Base-by-base conservation (phyloP, 1,140 invertebrate species). In the Hestina assimilis region DNA sequence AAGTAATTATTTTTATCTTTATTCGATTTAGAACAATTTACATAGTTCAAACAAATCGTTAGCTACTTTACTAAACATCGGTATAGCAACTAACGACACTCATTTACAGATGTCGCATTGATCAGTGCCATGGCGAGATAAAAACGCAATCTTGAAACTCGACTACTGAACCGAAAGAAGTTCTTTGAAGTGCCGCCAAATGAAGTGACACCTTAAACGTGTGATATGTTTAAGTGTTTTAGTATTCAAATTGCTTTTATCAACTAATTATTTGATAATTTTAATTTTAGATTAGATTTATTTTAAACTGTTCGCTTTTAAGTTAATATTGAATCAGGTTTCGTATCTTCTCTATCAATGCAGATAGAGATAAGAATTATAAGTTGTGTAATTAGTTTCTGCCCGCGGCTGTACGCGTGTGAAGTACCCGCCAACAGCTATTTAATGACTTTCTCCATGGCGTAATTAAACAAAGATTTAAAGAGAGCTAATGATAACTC, bases 101-200 rank as follows among this genome's bases (percentile, higher is more conserved):
- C 62, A 63, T 66, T 71, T 62, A 57, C 57, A 59, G 62, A 55
- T 65, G 66, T 65, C 72, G 71, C 66, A 61, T 45, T 68, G 65
- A 46, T 56, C 68, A 47, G 61, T 54, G 50, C 66, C 63, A 78
- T 62, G 65, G 57, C 40, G 24, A 66, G 66, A 79, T 72, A 83
- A 79, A 83, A 83, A 83, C 72, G 66, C 71, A 72, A 80, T 75
- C 70, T 65, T 50, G 63, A 69, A 35, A 66, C 54, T 54, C 63
- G 75, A 79, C 75, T 83, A 80, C 79, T 69, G 77, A 76, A 73
- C 75, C 64, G 66, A 63, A 47, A 51, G 53, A 46, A 60, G n/a
- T 17, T 20, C 62, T 69, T 69, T 69, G 66, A 65, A n/a, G 20
- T 35, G 41, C 66, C 62, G 62, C 55, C 52, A 51, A 46, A 35